These are phyloP conservation scores for Sternarchorhynchus goeldii DNA, from an alignment of 2,797 vertebrate species.

Conservation along the genomic window DNA sequence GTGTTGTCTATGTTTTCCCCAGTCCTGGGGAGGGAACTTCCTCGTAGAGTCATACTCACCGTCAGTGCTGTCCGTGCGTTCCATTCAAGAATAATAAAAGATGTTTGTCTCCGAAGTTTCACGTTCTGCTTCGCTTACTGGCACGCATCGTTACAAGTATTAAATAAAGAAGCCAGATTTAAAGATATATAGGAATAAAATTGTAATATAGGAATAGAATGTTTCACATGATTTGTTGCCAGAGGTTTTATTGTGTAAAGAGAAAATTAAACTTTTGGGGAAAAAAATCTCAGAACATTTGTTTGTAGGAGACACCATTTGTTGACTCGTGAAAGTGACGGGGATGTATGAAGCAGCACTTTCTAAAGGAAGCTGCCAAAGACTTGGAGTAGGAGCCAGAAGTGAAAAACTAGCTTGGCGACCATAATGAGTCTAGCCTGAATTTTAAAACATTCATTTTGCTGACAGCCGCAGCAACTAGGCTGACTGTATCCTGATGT, in stretches of 20 bases:
- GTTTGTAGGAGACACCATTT: constrained; percentile 42
- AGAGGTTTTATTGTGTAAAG: background rate
- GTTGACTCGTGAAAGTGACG: constrained; percentile 32
- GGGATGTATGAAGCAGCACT: constrained; percentile 20
- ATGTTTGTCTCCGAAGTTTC: no score
- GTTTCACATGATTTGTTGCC: background rate
- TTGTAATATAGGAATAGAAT: constrained; percentile 27
- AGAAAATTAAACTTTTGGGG: background rate
- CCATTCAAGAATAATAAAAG: no score
- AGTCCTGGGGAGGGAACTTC: no score
- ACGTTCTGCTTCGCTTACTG: no score
- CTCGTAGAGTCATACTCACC: no score
- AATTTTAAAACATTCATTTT: background rate
- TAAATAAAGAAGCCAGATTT: no score
- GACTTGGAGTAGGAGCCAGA: background rate
- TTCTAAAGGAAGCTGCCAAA: background rate
- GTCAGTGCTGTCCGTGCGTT: no score
- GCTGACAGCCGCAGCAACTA: constrained; percentile 18
- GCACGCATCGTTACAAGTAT: no score
- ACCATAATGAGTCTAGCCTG: background rate
- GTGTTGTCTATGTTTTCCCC: no score
- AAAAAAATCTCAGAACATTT: constrained; percentile 27
- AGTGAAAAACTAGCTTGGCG: background rate
- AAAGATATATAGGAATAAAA: no score
- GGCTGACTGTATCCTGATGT: background rate